A percentile compares a stretch with the other conserved stretches of the same genome.
Evolutionary conservation across 2,113 vertebrate genomes (phyloP).

Genomic region (Alligator sinensis): DNA sequence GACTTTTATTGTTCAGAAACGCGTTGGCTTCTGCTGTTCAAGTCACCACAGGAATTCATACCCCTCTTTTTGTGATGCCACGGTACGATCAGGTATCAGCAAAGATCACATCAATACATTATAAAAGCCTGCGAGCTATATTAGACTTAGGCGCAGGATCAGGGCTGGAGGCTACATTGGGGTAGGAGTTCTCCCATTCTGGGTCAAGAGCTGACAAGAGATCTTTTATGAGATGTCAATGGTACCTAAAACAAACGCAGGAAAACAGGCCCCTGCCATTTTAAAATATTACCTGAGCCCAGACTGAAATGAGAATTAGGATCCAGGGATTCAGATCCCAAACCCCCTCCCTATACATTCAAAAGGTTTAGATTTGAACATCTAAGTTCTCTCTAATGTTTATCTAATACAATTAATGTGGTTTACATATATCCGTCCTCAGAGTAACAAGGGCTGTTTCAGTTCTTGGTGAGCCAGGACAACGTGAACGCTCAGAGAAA

Average conservation of each 20-base stretch:
- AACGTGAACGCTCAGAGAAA: not conserved
- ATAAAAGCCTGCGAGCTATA: not conserved
- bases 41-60: slow-evolving; percentile 10
- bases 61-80: not conserved
- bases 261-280: not conserved
- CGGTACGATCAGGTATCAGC: not conserved
- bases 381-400: not conserved
- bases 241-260: not conserved
- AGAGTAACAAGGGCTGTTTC: rapidly evolving
- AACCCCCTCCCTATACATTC: not conserved
- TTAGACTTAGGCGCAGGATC: not conserved
- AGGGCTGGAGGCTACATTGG: rapidly evolving
- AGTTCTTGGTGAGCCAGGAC: not conserved
- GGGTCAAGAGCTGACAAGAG: not conserved
- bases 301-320: not conserved
- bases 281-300: not conserved
- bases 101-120: not conserved
- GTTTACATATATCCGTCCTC: not conserved
- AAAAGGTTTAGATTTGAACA: rapidly evolving
- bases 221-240: not conserved
- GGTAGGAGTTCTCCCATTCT: not conserved
- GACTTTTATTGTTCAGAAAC: not conserved
- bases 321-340: not conserved
- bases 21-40: slow-evolving; percentile 8
- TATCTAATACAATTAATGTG: not conserved